Percentiles rank a stretch among this genome's conserved stretches.
Conservation (phyloP, 1,140 invertebrate genomes). For the Schmidtea mediterranea region DNA sequence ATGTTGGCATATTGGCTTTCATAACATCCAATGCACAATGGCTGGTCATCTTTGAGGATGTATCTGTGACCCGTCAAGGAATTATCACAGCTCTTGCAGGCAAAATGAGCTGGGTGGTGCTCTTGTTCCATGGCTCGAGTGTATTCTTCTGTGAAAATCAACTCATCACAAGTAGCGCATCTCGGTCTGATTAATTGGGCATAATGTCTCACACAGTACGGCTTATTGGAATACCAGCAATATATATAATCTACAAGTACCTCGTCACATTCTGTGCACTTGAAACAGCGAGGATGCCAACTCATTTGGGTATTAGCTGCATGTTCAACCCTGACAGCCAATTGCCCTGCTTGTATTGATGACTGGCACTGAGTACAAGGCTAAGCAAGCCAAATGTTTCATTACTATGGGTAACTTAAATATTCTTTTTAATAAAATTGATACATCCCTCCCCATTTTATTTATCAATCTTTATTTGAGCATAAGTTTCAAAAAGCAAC, state of each 20-base stretch:
- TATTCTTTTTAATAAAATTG: too few species aligned
- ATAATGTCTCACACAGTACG: slow-evolving; percentile 3
- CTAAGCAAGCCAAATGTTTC: too few species aligned
- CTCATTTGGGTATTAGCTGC: too few species aligned
- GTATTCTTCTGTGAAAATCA: slow-evolving; percentile 98
- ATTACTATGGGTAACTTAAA: too few species aligned
- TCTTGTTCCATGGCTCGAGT: slow-evolving; percentile 97
- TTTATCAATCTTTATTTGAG: too few species aligned
- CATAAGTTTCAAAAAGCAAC: too few species aligned
- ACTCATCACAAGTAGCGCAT: slow-evolving; percentile 25
- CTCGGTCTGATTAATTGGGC: background rate
- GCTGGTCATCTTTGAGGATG: slow-evolving; percentile 85
- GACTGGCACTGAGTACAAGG: too few species aligned
- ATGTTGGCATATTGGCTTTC: slow-evolving; percentile 89
- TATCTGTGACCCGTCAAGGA: slow-evolving; percentile 74
- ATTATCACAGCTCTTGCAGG: slow-evolving; percentile 55
- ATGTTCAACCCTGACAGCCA: too few species aligned
- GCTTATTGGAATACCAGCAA: background rate
- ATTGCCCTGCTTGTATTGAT: too few species aligned
- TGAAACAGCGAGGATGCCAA: slow-evolving; percentile 1
- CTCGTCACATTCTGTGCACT: slow-evolving; percentile 1
- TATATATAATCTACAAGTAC: background rate
- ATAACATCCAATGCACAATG: slow-evolving; percentile 97
- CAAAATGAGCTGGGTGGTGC: slow-evolving; percentile 88
- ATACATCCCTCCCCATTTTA: too few species aligned